A percentile compares a stretch with the other conserved stretches of the same genome.
phyloP scores from a whole-genome alignment of 2,888 invertebrate species.

The Trimorus sp. region DNA sequence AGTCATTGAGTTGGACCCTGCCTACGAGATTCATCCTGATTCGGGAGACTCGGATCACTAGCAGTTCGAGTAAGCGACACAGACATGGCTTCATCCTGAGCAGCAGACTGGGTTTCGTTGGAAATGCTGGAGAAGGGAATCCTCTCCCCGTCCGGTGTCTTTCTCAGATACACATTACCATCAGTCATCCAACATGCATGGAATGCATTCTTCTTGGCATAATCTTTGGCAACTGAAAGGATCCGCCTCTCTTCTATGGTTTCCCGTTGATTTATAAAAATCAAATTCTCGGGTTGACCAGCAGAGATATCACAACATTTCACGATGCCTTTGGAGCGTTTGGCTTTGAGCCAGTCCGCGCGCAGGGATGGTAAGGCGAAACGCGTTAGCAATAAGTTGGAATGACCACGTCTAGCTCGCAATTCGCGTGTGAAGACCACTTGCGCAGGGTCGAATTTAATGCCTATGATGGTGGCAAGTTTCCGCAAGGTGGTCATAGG shows the following conservation, averaged over 20 bases:
- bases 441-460: not conserved
- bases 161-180: not conserved
- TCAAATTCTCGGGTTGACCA: not conserved
- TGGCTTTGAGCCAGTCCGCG: not conserved
- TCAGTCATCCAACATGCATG: constrained; percentile 15
- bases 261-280: constrained; percentile 3
- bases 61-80: too few relatives aligned
- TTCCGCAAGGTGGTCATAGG: not conserved
- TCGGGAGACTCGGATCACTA: too few relatives aligned
- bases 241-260: constrained; percentile 3
- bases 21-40: too few relatives aligned
- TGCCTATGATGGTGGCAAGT: not conserved
- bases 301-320: not conserved
- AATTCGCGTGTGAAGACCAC: too few relatives aligned
- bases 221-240: not conserved
- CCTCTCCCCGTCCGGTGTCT: too few relatives aligned
- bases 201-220: not conserved
- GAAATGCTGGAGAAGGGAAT: too few relatives aligned
- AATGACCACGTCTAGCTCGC: not conserved
- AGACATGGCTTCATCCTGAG: too few relatives aligned
- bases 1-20: too few relatives aligned
- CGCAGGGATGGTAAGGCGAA: not conserved
- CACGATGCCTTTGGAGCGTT: not conserved
- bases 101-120: too few relatives aligned
- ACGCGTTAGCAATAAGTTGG: not conserved